Base-by-base conservation (phyloP, 2,888 invertebrate genomes). In the Hypolimnas misippus region DNA sequence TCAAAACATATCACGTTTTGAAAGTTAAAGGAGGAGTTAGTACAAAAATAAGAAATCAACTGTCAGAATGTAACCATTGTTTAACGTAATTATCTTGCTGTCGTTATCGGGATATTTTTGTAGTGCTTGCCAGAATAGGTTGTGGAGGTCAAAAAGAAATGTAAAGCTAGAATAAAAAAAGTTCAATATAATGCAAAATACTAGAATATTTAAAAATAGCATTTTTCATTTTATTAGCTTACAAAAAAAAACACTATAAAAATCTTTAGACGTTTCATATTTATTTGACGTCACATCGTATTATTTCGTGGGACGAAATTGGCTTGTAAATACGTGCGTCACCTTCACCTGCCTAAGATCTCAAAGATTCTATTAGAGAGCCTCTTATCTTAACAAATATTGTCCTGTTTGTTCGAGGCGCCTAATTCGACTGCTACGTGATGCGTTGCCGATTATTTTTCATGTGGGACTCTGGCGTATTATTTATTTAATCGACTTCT, bases 401-500 rank as follows among this genome's bases (percentile, higher is more conserved):
- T 81, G 78, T 74, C 67, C 65, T 81, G 79, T 86, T 86, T 83
- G 75, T 75, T 71, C 76, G 75, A 68, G 61, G 67, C 74, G 70
- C 70, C 79, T 81, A 82, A 86, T 86, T 84, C 80, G 69, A 70
- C 64, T 67, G 70, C 69, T 77, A 87, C 85, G 86, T 87, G 86
- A 84, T 81, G 68, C 42, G 51, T 42, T 14, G 42, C 7, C 21
- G 31, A 53, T 49, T 25, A 60, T 52, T 59, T 52, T 52, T 57
- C 52, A 35, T 49, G 10, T 50, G 2, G 35, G 25, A 12, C 1
- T 35, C 14, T 49, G 2, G 25, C 29, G 12, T n/a, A n/a, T n/a
- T 29, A 7, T 49, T 29, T 49, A 8, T 49, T 49, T 14, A 14
- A 29, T 29, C 35, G n/a, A 14, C 14, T 49, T 10, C 21, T 25